These are phyloP conservation scores for Lemur catta DNA, from an alignment of 2,797 vertebrate genomes.

Conservation along the genomic window DNA sequence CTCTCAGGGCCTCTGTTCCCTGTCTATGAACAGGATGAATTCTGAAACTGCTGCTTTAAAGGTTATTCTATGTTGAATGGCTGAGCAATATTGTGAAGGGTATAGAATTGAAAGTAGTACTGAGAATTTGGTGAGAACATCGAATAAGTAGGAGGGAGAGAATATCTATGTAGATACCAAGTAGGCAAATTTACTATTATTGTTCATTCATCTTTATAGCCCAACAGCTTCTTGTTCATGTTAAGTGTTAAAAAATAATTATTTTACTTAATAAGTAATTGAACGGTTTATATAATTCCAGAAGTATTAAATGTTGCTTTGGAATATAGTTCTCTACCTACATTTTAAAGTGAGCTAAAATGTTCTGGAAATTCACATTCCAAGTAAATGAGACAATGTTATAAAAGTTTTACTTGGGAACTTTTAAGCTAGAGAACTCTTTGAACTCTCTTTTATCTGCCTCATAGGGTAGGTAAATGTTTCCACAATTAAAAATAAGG, in stretches of 20 bases:
- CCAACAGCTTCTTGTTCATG: neutral
- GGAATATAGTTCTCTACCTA: neutral
- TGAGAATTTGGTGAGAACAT: neutral
- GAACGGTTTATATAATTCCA: neutral
- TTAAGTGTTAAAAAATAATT: neutral
- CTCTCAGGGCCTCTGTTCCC: neutral
- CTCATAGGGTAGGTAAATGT: neutral
- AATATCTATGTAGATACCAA: neutral
- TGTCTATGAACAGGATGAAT: neutral
- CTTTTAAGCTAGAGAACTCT: neutral
- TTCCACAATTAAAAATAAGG: slow-evolving; percentile 17
- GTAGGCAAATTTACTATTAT: neutral
- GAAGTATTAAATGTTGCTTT: slow-evolving; percentile 1
- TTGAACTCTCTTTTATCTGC: neutral
- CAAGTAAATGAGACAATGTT: neutral
- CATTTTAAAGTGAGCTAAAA: neutral
- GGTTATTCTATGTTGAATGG: neutral
- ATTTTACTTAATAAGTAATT: slow-evolving; percentile 21
- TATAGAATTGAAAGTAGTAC: neutral
- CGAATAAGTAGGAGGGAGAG: neutral
- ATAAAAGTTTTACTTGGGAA: neutral
- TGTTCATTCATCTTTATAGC: neutral
- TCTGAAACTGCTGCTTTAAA: neutral
- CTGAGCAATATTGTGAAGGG: neutral
- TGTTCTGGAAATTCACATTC: slow-evolving; percentile 4